Base-by-base conservation (phyloP, 2,113 vertebrate genomes). In the Macroglossus sobrinus region DNA sequence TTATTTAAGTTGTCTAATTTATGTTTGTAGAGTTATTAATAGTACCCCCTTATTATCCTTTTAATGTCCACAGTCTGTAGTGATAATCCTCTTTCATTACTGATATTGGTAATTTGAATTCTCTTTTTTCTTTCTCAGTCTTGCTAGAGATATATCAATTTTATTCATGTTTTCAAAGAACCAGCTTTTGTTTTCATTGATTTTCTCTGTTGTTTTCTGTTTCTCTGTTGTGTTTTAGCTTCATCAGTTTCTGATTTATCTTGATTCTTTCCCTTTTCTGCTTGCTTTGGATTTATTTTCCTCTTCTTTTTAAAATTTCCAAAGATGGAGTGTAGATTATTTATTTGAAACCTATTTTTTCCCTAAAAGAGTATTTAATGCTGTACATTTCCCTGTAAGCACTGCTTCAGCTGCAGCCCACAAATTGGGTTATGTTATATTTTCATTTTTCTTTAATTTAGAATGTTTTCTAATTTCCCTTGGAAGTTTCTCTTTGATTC, bases 401-500 rank as follows among this genome's bases (percentile, higher is more conserved):
- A 64, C 35, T 89, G 24, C 75, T 84, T 71, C 61, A 93, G 4
- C 16, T 93, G 43, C 13, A 86, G 50, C 35, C 30, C 35, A 55
- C 85, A 93, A 63, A 76, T 69, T 76, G n/a, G 43, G 45, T 78
- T 94, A 53, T 90, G n/a, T 59, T 87, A n/a, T 84, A 24, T 53
- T 80, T 96, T 71, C 43, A 26, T 61, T 90, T 96, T 92, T 71
- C 22, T 72, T 74, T 30, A 43, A 16, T 90, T 93, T 28, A 81
- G 26, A 91, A 53, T 91, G 82, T 69, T 94, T 94, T 71, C 50
- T 78, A 74, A 82, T 80, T 94, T 89, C 16, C 13, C n/a, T 89
- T 84, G 18, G 40, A 89, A 85, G 57, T 92, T 85, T 92, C 50
- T 93, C 72, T 79, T 96, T 84, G 63, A 89, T 68, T 96, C 72